Evolutionary conservation across 1,140 invertebrate genomes (phyloP).

Genomic region (Nasonia longicornis): DNA sequence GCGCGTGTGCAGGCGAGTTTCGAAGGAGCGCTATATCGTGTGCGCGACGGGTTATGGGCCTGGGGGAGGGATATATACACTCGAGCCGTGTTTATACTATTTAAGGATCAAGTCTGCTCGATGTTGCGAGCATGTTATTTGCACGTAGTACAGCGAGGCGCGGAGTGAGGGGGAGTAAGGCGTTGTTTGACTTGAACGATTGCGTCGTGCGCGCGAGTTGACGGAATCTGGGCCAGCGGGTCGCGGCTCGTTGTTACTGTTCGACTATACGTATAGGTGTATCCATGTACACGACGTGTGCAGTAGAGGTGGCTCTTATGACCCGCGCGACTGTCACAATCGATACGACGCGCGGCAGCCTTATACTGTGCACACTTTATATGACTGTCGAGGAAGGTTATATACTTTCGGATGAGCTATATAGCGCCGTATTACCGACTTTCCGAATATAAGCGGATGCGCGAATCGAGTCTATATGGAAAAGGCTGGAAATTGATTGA

Average conservation of each 20-base stretch:
- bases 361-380: neutral
- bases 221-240: neutral
- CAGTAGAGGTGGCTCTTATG: too few relatives aligned
- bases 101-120: neutral
- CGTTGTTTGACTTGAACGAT: slow-evolving; percentile 3
- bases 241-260: neutral
- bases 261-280: neutral
- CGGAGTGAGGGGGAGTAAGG: neutral
- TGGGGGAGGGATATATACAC: neutral
- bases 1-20: too few relatives aligned
- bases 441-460: neutral
- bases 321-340: neutral
- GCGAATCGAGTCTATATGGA: neutral
- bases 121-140: neutral
- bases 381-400: neutral
- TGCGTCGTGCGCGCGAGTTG: neutral
- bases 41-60: neutral
- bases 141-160: neutral
- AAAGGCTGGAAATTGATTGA: neutral
- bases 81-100: neutral
- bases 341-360: neutral
- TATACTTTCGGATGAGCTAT: neutral
- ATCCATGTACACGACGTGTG: neutral
- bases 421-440: neutral
- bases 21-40: too few relatives aligned